phyloP scores from a whole-genome alignment of 1,140 invertebrate species.

The Drosophila repleta region DNA sequence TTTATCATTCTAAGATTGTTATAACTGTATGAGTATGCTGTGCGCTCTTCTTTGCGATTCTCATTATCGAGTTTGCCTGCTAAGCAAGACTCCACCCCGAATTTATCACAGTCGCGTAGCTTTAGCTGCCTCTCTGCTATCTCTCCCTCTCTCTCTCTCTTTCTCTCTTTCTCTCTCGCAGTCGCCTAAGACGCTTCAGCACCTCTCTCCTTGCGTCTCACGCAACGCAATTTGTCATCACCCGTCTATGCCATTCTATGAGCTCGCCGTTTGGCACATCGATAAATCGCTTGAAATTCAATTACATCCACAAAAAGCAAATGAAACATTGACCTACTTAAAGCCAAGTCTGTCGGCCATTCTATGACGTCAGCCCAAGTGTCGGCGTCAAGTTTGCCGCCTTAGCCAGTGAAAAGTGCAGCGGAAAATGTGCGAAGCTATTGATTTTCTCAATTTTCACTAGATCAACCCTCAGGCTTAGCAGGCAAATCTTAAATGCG shows the following conservation, averaged over 20 bases:
- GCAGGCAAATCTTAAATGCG: slow-evolving; percentile 9
- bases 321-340: slow-evolving; percentile 72
- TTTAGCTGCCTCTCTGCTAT: no score
- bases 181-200: neutral
- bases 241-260: neutral
- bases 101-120: no score
- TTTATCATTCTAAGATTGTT: no score
- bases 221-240: neutral
- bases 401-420: slow-evolving; percentile 56
- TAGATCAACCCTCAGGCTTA: slow-evolving; percentile 17
- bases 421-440: slow-evolving; percentile 44
- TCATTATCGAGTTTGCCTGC: neutral
- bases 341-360: slow-evolving; percentile 53
- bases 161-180: neutral
- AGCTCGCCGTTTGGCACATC: slow-evolving; percentile 4
- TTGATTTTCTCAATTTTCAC: slow-evolving; percentile 59
- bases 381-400: slow-evolving; percentile 6
- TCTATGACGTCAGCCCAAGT: slow-evolving; percentile 69
- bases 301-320: slow-evolving; percentile 60
- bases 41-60: neutral
- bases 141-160: neutral
- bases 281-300: slow-evolving; percentile 56
- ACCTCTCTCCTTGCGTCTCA: neutral
- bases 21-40: neutral
- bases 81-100: no score